Evolutionary conservation across 2,888 invertebrate genomes (phyloP).

Genomic region (Corythucha ciliata): DNA sequence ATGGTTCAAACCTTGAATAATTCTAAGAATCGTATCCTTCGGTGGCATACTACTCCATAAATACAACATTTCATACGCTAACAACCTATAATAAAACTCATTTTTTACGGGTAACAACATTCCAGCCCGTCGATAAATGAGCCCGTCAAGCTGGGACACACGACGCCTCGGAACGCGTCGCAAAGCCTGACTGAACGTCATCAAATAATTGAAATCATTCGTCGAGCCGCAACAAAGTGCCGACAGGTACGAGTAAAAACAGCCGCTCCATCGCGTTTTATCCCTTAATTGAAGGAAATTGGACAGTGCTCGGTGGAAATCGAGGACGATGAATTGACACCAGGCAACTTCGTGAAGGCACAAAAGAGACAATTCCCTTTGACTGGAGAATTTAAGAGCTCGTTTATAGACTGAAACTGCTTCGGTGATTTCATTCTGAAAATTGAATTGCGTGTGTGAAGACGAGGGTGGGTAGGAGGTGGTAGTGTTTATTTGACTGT

Average conservation of each 20-base stretch:
- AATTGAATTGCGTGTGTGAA: no score
- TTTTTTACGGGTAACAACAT: constrained; percentile 37
- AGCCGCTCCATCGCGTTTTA: constrained; percentile 55
- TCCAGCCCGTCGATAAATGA: constrained; percentile 39
- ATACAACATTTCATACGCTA: constrained; percentile 56
- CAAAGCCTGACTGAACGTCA: constrained; percentile 13
- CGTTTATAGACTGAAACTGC: constrained; percentile 50
- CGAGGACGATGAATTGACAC: constrained; percentile 54
- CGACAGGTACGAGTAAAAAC: constrained; percentile 55
- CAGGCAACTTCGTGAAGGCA: constrained; percentile 56
- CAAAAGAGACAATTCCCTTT: constrained; percentile 53
- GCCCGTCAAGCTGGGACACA: constrained; percentile 40
- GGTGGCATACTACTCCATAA: constrained; percentile 58
- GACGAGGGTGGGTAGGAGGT: no score
- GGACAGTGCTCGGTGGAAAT: constrained; percentile 47
- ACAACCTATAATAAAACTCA: constrained; percentile 47
- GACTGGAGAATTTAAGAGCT: constrained; percentile 51
- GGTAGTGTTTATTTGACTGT: no score
- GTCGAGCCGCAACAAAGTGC: constrained; percentile 38
- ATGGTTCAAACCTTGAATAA: constrained; percentile 42
- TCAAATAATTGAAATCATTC: constrained; percentile 19
- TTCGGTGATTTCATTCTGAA: constrained; percentile 50
- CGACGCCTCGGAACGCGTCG: constrained; percentile 6
- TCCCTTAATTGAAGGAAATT: constrained; percentile 49
- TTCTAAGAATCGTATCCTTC: constrained; percentile 34